Conservation (phyloP, 2,888 invertebrate species). For the Bombylius major region DNA sequence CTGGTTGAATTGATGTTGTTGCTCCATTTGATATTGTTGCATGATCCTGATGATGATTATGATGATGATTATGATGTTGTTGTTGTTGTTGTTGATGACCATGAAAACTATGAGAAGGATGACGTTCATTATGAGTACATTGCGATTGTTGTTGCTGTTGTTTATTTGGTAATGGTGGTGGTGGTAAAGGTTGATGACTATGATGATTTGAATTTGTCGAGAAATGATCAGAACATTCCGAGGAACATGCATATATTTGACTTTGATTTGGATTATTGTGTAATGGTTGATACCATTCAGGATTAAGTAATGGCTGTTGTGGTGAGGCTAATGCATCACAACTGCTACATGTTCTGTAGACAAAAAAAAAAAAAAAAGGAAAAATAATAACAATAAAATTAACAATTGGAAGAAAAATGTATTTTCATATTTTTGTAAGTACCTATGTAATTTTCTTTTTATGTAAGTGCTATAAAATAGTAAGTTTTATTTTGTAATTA, state of each 20-base stretch:
- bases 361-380: not conserved
- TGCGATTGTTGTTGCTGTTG: conserved; percentile 13
- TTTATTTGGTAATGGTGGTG: conserved; percentile 1
- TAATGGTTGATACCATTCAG: conserved; percentile 34
- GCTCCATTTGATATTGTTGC: conserved; percentile 7
- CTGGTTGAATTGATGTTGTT: conserved; percentile 12
- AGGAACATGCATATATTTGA: conserved; percentile 36
- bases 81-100: conserved; percentile 6
- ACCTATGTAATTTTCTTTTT: too few species aligned
- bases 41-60: conserved; percentile 12
- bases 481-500: conserved; percentile 12
- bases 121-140: not conserved
- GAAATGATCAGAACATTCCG: conserved; percentile 36
- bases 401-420: too few species aligned
- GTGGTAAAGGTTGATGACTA: conserved; percentile 16
- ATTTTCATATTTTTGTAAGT: too few species aligned
- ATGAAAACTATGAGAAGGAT: not conserved
- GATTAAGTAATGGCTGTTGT: conserved; percentile 28
- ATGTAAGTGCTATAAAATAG: not conserved
- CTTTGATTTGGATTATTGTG: conserved; percentile 26
- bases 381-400: not conserved
- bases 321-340: conserved; percentile 35
- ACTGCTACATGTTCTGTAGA: conserved; percentile 32
- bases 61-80: conserved; percentile 14
- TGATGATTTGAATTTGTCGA: conserved; percentile 23